A percentile compares a stretch with the other conserved stretches of the same genome.
These are phyloP conservation scores for Xylophagus ater DNA, from an alignment of 2,888 invertebrate species.

Conservation along the genomic window DNA sequence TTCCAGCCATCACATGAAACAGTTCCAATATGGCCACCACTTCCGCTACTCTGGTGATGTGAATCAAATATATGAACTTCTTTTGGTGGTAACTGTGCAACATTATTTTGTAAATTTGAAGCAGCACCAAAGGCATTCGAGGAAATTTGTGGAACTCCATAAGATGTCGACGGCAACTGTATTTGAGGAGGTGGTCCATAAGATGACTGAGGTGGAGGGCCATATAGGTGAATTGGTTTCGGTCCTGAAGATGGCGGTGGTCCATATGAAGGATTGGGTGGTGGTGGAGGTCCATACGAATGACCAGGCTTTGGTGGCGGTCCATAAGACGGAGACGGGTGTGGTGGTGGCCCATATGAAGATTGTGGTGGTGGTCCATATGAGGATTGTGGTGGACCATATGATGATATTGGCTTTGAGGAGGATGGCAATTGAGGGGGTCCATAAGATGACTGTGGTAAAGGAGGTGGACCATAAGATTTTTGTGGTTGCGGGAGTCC, in stretches of 20 bases:
- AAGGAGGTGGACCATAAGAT: constrained; percentile 26
- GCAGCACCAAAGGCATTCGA: not conserved
- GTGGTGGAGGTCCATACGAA: constrained; percentile 22
- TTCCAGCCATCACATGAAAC: constrained; percentile 70
- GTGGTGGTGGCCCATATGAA: constrained; percentile 35
- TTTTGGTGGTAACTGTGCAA: constrained; percentile 6
- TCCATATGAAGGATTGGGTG: constrained; percentile 26
- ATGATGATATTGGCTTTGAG: constrained; percentile 37
- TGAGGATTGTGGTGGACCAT: constrained; percentile 35
- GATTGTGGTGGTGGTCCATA: constrained; percentile 30
- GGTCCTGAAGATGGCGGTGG: constrained; percentile 12
- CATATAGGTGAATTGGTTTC: constrained; percentile 9
- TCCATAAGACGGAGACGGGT: too few relatives aligned
- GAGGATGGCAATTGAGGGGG: constrained; percentile 19
- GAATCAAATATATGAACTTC: constrained; percentile 22
- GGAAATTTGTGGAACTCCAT: constrained; percentile 5
- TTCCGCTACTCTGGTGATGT: constrained; percentile 29
- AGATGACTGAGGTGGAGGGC: constrained; percentile 18
- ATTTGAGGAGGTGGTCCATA: constrained; percentile 36
- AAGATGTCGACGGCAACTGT: constrained; percentile 37
- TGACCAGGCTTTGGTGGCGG: constrained; percentile 28
- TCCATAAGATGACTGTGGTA: constrained; percentile 23
- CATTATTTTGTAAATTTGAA: too few relatives aligned
- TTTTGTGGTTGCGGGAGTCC: constrained; percentile 27
- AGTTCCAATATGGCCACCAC: constrained; percentile 32